phyloP scores from a whole-genome alignment of 1,140 invertebrate genomes.

The Venustaconcha ellipsiformis region DNA sequence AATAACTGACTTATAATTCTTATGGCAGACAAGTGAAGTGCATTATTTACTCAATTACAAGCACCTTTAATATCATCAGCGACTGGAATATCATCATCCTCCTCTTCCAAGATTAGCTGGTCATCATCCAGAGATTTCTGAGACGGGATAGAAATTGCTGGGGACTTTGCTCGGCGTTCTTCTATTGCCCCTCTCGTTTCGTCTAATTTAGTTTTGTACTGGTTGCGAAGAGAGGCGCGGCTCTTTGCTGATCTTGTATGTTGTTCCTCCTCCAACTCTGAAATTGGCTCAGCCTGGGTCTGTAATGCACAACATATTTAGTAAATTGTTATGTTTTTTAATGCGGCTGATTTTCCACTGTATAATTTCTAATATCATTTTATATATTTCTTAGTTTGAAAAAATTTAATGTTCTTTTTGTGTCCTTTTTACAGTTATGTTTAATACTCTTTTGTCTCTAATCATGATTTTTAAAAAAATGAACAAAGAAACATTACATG shows the following conservation, averaged over 20 bases:
- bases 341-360: too few relatives aligned
- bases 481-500: too few relatives aligned
- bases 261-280: slow-evolving; percentile 37
- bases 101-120: slow-evolving; percentile 55
- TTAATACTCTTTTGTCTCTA: too few relatives aligned
- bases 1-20: too few relatives aligned
- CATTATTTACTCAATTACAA: too few relatives aligned
- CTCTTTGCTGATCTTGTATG: slow-evolving; percentile 45
- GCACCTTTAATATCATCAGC: slow-evolving; percentile 50
- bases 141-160: slow-evolving; percentile 48
- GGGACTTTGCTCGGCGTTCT: slow-evolving; percentile 55
- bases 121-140: slow-evolving; percentile 55
- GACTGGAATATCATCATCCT: slow-evolving; percentile 51
- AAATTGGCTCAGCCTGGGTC: slow-evolving; percentile 30
- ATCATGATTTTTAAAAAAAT: too few relatives aligned
- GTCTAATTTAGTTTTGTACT: slow-evolving; percentile 51
- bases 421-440: too few relatives aligned
- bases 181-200: slow-evolving; percentile 51
- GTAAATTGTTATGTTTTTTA: too few relatives aligned
- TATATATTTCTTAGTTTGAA: too few relatives aligned
- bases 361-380: too few relatives aligned
- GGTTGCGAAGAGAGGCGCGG: slow-evolving; percentile 47
- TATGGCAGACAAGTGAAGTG: too few relatives aligned
- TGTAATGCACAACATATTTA: not conserved
- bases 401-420: too few relatives aligned